Percentiles rank a stretch among this genome's conserved stretches.
Evolutionary conservation across 2,888 invertebrate genomes (phyloP).

Genomic region (Epirrita christyi): DNA sequence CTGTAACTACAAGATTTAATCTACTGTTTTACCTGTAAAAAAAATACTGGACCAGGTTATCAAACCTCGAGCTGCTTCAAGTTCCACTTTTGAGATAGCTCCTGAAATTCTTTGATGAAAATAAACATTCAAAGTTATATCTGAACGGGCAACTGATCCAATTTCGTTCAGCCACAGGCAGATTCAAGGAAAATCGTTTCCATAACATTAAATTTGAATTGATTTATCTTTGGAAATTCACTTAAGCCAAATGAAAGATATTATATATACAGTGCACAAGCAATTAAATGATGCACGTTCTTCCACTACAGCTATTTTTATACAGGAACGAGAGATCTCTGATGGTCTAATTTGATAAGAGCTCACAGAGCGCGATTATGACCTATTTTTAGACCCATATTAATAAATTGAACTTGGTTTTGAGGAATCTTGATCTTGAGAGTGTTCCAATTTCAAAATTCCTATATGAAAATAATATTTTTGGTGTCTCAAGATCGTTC

Average conservation of each 20-base stretch:
- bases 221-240: conserved; percentile 24
- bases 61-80: background rate
- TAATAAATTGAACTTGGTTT: too few species aligned
- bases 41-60: background rate
- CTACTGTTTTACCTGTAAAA: too few species aligned
- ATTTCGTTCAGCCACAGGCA: conserved; percentile 9
- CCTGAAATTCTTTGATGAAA: background rate
- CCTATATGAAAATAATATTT: too few species aligned
- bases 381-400: too few species aligned
- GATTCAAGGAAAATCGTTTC: conserved; percentile 20
- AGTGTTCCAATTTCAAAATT: too few species aligned
- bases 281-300: conserved; percentile 21
- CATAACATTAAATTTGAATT: conserved; percentile 24
- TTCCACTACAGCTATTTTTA: conserved; percentile 4
- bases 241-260: conserved; percentile 16
- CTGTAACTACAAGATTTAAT: too few species aligned
- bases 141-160: conserved; percentile 8
- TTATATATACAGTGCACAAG: conserved; percentile 18
- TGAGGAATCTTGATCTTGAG: too few species aligned
- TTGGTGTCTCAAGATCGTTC: too few species aligned
- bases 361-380: too few species aligned
- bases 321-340: background rate
- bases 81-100: background rate
- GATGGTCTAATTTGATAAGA: too few species aligned
- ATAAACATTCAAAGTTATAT: conserved; percentile 6